phyloP scores from a whole-genome alignment of 2,113 vertebrate genomes.

The Oxyura jamaicensis region DNA sequence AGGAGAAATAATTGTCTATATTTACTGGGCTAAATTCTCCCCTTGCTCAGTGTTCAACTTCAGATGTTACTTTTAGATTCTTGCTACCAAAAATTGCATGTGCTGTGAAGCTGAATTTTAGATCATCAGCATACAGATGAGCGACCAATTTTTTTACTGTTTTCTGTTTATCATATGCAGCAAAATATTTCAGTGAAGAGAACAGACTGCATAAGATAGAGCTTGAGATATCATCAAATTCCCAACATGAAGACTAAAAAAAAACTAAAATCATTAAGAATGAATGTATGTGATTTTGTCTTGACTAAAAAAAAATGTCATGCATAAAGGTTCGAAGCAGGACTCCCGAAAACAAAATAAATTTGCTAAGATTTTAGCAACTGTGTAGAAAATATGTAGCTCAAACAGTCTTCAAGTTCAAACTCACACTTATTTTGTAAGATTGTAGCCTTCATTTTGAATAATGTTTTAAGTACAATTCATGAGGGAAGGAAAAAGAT shows the following conservation, averaged over 20 bases:
- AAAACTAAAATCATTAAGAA: not conserved
- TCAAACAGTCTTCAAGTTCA: not conserved
- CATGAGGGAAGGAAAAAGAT: not conserved
- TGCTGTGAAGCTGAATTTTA: slow-evolving; percentile 1
- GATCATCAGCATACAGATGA: not conserved
- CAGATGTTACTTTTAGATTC: not conserved
- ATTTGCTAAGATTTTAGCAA: not conserved
- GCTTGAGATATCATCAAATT: not conserved
- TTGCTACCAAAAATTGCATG: not conserved
- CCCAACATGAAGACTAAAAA: not conserved
- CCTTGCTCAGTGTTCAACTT: not conserved
- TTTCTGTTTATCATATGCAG: not conserved
- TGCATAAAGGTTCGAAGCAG: not conserved
- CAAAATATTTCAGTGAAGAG: not conserved
- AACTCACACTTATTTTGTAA: not conserved
- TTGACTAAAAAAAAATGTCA: not conserved
- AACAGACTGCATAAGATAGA: not conserved
- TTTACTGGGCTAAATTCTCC: not conserved
- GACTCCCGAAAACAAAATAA: not conserved
- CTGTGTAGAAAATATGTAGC: not conserved
- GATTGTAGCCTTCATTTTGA: not conserved
- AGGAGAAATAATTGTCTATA: not conserved
- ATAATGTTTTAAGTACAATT: not conserved
- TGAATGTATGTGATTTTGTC: not conserved
- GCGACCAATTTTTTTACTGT: not conserved